phyloP scores from a whole-genome alignment of 2,888 invertebrate species.

The Orthonychiurus folsomi region DNA sequence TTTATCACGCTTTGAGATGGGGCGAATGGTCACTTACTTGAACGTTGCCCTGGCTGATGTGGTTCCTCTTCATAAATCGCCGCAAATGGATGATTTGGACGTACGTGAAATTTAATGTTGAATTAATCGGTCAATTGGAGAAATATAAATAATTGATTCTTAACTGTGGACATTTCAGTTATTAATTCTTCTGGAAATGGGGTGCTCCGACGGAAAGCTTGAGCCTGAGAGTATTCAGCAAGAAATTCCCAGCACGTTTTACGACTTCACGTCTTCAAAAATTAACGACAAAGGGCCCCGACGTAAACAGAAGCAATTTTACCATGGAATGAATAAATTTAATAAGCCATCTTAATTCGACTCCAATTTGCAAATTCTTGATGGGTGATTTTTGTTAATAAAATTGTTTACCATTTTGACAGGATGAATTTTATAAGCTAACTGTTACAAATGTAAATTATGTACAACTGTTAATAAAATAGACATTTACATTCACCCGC shows the following conservation, averaged over 20 bases:
- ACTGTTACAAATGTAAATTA: too few species aligned
- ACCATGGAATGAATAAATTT: too few species aligned
- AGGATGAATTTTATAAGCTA: too few species aligned
- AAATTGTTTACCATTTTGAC: too few species aligned
- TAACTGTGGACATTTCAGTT: neutral
- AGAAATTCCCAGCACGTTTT: neutral
- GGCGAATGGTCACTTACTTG: neutral
- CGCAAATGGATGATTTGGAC: neutral
- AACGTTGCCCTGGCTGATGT: neutral
- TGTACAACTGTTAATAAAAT: too few species aligned
- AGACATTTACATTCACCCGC: too few species aligned
- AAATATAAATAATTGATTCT: neutral
- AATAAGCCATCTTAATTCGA: too few species aligned
- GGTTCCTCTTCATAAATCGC: neutral
- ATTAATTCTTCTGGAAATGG: neutral
- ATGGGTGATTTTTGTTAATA: too few species aligned
- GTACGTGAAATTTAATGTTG: too few species aligned
- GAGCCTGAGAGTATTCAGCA: neutral
- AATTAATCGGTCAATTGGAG: too few species aligned
- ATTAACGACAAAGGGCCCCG: neutral
- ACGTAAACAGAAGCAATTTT: neutral
- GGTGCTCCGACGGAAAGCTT: neutral
- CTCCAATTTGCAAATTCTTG: too few species aligned
- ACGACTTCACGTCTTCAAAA: neutral
- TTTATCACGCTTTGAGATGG: neutral